phyloP scores from a whole-genome alignment of 2,797 vertebrate species.

The Myripristis jacobus region DNA sequence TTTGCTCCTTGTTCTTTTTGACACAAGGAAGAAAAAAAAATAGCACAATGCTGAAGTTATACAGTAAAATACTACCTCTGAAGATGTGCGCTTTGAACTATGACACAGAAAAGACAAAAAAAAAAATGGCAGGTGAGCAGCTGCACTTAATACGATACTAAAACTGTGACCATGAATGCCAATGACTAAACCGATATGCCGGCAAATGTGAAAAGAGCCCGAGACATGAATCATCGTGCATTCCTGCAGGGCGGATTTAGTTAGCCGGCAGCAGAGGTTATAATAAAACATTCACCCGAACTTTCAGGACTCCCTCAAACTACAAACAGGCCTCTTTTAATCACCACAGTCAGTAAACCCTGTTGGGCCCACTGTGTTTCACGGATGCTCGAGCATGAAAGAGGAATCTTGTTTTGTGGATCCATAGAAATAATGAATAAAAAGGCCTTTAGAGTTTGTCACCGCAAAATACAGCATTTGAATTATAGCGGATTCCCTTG shows the following conservation, averaged over 20 bases:
- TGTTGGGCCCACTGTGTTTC: constrained; percentile 77
- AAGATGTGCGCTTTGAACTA: neutral
- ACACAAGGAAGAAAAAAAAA: neutral
- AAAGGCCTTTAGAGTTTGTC: constrained; percentile 67
- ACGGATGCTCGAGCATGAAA: constrained; percentile 81
- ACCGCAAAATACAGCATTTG: constrained; percentile 71
- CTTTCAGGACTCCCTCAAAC: constrained; percentile 20
- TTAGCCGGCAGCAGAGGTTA: constrained; percentile 5
- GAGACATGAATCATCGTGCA: neutral
- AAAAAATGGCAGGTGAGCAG: neutral
- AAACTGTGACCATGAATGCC: neutral
- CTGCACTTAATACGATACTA: neutral
- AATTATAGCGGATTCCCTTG: constrained; percentile 70
- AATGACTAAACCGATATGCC: neutral
- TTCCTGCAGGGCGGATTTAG: neutral
- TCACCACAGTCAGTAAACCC: constrained; percentile 55
- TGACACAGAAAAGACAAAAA: neutral
- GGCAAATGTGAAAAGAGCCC: neutral
- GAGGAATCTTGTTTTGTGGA: constrained; percentile 78
- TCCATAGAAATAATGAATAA: constrained; percentile 83
- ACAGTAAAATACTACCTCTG: neutral
- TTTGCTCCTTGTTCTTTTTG: neutral
- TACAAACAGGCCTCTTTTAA: constrained; percentile 65
- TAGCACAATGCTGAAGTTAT: neutral
- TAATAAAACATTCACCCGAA: constrained; percentile 25